These are phyloP conservation scores for Pectinophora gossypiella DNA, from an alignment of 1,140 invertebrate species.

Conservation along the genomic window DNA sequence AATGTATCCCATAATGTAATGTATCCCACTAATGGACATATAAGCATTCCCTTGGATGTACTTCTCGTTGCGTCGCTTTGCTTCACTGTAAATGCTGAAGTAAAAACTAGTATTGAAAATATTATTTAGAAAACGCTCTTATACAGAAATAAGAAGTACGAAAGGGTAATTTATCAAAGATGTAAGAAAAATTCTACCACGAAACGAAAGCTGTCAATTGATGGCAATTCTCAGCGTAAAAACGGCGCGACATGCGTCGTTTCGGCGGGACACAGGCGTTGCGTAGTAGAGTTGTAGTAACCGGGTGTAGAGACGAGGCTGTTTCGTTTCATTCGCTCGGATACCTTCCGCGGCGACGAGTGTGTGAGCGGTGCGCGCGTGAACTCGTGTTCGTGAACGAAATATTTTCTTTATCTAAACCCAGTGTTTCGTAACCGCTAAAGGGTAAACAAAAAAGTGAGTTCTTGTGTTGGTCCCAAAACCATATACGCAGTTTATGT, in stretches of 20 bases:
- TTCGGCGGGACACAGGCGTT: not conserved
- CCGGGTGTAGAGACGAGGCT: not conserved
- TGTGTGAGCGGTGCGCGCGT: slow-evolving; percentile 5
- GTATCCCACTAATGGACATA: too few species aligned
- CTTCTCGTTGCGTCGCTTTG: too few species aligned
- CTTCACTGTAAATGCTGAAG: too few species aligned
- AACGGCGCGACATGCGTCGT: not conserved
- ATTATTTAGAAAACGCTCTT: too few species aligned
- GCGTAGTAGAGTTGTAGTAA: not conserved
- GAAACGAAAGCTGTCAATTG: too few species aligned
- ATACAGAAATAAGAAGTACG: too few species aligned
- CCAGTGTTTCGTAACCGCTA: slow-evolving; percentile 2
- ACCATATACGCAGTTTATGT: slow-evolving; percentile 33
- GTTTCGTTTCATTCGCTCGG: slow-evolving; percentile 5
- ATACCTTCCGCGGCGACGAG: not conserved
- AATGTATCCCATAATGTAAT: too few species aligned
- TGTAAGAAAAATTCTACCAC: too few species aligned
- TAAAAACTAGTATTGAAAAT: too few species aligned
- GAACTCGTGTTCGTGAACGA: slow-evolving; percentile 5
- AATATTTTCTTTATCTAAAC: not conserved
- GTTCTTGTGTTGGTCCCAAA: slow-evolving; percentile 8
- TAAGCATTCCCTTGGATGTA: too few species aligned
- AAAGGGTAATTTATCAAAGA: too few species aligned
- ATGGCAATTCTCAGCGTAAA: too few species aligned
- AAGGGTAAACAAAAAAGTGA: slow-evolving; percentile 30